phyloP scores from a whole-genome alignment of 1,140 invertebrate genomes.

The Onthophagus taurus region DNA sequence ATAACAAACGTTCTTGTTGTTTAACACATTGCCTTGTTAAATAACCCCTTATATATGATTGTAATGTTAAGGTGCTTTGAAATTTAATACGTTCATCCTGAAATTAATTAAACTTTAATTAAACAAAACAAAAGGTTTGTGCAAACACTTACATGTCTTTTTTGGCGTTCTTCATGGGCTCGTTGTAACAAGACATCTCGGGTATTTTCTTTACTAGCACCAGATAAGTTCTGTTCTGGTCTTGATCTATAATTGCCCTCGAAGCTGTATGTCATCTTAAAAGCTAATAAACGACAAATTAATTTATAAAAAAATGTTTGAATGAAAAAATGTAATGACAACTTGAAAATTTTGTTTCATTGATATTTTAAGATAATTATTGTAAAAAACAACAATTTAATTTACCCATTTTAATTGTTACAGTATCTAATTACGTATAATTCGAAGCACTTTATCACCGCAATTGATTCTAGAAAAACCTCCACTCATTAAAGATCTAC shows the following conservation, averaged over 20 bases:
- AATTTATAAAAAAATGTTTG: too few relatives aligned
- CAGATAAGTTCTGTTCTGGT: slow-evolving; percentile 84
- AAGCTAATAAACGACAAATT: slow-evolving; percentile 23
- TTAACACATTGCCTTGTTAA: slow-evolving; percentile 57
- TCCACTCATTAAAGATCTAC: too few relatives aligned
- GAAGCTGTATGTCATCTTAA: slow-evolving; percentile 64
- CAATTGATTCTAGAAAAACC: too few relatives aligned
- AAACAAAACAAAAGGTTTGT: slow-evolving; percentile 6
- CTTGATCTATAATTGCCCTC: slow-evolving; percentile 82
- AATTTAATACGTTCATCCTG: slow-evolving; percentile 58
- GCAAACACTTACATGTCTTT: slow-evolving; percentile 59
- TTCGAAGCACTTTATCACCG: too few relatives aligned
- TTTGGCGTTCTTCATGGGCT: slow-evolving; percentile 73
- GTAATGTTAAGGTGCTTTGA: slow-evolving; percentile 64
- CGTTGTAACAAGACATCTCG: slow-evolving; percentile 67
- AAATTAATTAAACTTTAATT: slow-evolving; percentile 15
- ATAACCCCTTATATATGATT: slow-evolving; percentile 70
- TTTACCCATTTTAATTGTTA: too few relatives aligned
- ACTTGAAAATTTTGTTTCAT: too few relatives aligned
- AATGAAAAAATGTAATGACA: too few relatives aligned
- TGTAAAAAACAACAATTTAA: not conserved
- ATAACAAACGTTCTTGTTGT: slow-evolving; percentile 52
- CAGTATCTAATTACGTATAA: too few relatives aligned
- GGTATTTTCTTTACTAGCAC: slow-evolving; percentile 68
- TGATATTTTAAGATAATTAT: too few relatives aligned